Conservation (phyloP, 1,140 invertebrate genomes). For the Caenorhabditis inopinata region DNA sequence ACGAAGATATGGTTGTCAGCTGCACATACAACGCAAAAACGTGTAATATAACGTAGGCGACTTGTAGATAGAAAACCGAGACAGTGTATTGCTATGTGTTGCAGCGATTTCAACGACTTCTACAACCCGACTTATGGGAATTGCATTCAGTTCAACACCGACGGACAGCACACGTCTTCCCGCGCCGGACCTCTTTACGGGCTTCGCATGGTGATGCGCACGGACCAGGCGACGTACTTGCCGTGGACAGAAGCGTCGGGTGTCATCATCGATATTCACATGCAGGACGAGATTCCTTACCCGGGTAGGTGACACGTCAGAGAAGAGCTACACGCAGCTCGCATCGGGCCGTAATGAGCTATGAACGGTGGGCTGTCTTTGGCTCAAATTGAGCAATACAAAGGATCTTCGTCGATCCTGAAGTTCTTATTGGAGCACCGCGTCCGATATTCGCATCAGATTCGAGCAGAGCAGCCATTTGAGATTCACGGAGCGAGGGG, state of each 20-base stretch:
- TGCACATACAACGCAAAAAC: slow-evolving; percentile 54
- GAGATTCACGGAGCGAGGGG: too few relatives aligned
- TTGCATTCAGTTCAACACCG: slow-evolving; percentile 48
- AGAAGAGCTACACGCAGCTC: too few relatives aligned
- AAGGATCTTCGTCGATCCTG: too few relatives aligned
- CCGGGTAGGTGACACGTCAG: too few relatives aligned
- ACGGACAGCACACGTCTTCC: slow-evolving; percentile 38
- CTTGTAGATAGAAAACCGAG: too few relatives aligned
- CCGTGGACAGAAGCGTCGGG: slow-evolving; percentile 51
- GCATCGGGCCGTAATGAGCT: too few relatives aligned
- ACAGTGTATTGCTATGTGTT: slow-evolving; percentile 1
- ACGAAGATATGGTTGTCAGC: slow-evolving; percentile 49
- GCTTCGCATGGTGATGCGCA: slow-evolving; percentile 50
- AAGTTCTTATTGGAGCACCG: too few relatives aligned
- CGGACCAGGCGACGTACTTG: slow-evolving; percentile 48
- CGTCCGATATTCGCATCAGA: too few relatives aligned
- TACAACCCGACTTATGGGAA: slow-evolving; percentile 47
- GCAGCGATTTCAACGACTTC: slow-evolving; percentile 46
- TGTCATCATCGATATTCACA: slow-evolving; percentile 45
- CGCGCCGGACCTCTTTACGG: slow-evolving; percentile 54
- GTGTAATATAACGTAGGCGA: slow-evolving; percentile 46
- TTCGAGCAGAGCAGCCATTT: too few relatives aligned
- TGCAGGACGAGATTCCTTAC: slow-evolving; percentile 28
- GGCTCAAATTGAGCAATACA: too few relatives aligned
- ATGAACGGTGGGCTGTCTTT: too few relatives aligned